Base-by-base conservation (phyloP, 2,113 vertebrate genomes). In the Ellobius talpinus region DNA sequence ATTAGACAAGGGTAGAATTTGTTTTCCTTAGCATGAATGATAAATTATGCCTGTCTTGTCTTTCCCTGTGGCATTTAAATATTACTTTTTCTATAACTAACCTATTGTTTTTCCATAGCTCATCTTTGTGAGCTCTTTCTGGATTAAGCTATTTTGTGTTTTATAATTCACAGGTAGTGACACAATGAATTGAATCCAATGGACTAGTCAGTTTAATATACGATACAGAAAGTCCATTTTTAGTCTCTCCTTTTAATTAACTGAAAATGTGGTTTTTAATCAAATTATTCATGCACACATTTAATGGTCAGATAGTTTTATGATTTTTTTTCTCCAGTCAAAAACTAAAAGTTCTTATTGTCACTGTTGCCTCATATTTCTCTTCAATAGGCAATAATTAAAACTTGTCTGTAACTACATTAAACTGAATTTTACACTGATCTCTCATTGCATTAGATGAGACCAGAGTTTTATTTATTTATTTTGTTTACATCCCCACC, bases 171-270 rank as follows among this genome's bases (percentile, higher is more conserved):
- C 2, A 66, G 47, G 33, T 26, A 88, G 39, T 68, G 45, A 84
- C 42, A 88, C 90, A 88, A 87, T 76, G 81, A 82, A 24, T 87
- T 82, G 58, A 84, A 82, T 72, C n/a, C 29, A 82, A 5, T 87
- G 58, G 39, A 17, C 58, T 93, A 76, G 31, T 45, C 65, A 50
- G 23, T 65, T 93, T 91, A 52, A n/a, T 73, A 63, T 79, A 11
- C 23, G 33, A 39, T 33, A 29, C 24, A 29, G 47, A 94, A 88
- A 92, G 39, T 63, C 2, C 7, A 52, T 12, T 58, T 24, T 17
- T 72, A 39, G 26, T 61, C 17, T 77, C 13, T 73, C 8, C 4
- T 89, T 90, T 87, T 88, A 72, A 47, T 76, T 31, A 39, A 50
- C 42, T 87, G 55, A 36, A 50, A 33, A 29, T 70, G 42, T 65